Evolutionary conservation across 2,113 vertebrate genomes (phyloP).

Genomic region (Tiliqua scincoides): DNA sequence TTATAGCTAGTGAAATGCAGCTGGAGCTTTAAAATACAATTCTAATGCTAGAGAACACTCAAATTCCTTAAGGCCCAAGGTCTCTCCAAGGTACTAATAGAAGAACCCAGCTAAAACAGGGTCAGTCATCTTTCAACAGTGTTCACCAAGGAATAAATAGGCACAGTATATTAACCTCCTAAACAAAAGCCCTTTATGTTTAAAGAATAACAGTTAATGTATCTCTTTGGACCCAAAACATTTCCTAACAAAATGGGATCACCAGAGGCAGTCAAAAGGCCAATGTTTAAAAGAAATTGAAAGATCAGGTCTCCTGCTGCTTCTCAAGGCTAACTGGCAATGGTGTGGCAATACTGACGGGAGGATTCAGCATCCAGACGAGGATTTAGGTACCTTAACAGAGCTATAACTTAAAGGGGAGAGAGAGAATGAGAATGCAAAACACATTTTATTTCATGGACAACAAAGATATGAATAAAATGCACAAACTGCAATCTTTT

Average conservation of each 20-base stretch:
- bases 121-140: neutral
- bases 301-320: neutral
- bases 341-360: too few species aligned
- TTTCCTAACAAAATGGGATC: neutral
- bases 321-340: neutral
- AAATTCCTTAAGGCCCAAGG: neutral
- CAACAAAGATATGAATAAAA: slow-evolving; percentile 32
- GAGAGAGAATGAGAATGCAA: neutral
- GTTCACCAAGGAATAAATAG: neutral
- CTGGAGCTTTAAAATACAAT: rapidly evolving
- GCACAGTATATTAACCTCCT: neutral
- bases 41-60: neutral
- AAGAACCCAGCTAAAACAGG: rapidly evolving
- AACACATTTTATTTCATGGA: slow-evolving; percentile 39
- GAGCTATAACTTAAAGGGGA: neutral
- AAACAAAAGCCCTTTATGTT: neutral
- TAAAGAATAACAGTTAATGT: neutral
- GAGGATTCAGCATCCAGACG: rapidly evolving
- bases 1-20: neutral
- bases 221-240: neutral
- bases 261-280: neutral
- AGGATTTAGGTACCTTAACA: neutral
- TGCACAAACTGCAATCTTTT: slow-evolving; percentile 29
- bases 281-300: neutral
- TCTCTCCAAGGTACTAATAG: neutral